Percentiles rank a stretch among this genome's conserved stretches.
Conservation (phyloP, 1,140 invertebrate species). For the Procambarus clarkii region DNA sequence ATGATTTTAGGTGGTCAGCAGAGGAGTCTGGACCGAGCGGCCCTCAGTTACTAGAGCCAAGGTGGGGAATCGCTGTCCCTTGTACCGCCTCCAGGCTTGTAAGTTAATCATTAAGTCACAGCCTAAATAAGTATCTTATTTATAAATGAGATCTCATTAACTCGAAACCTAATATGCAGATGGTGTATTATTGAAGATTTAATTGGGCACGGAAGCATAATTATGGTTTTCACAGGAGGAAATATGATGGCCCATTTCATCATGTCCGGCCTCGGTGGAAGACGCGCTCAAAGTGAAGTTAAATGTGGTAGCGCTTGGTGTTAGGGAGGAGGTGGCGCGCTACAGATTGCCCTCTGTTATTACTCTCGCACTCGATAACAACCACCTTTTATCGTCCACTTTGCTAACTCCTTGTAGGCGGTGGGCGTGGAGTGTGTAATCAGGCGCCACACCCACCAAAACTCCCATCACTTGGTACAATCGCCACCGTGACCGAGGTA, state of each 20-base stretch:
- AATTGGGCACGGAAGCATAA: slow-evolving; percentile 43
- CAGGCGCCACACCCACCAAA: neutral
- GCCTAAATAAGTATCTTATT: slow-evolving; percentile 47
- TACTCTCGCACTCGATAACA: slow-evolving; percentile 57
- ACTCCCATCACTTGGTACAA: slow-evolving; percentile 5
- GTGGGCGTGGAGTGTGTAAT: neutral
- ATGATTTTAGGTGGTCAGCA: slow-evolving; percentile 34
- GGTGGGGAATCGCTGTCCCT: neutral
- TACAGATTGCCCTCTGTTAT: slow-evolving; percentile 62
- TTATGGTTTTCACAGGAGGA: slow-evolving; percentile 39
- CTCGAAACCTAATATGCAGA: slow-evolving; percentile 49
- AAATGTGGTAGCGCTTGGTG: slow-evolving; percentile 66
- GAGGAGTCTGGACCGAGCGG: slow-evolving; percentile 19
- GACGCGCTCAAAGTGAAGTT: slow-evolving; percentile 55
- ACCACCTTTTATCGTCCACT: slow-evolving; percentile 34
- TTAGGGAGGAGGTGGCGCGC: slow-evolving; percentile 63
- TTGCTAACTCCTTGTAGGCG: neutral
- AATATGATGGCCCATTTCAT: slow-evolving; percentile 48
- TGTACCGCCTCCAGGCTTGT: neutral
- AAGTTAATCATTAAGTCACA: slow-evolving; percentile 39
- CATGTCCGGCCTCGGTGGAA: slow-evolving; percentile 42
- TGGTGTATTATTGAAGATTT: slow-evolving; percentile 46
- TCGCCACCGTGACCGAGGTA: slow-evolving; percentile 22
- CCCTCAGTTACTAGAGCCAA: neutral
- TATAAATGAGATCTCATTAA: slow-evolving; percentile 45